These are phyloP conservation scores for Ambastaia sidthimunki DNA, from an alignment of 2,797 vertebrate species.

Conservation along the genomic window DNA sequence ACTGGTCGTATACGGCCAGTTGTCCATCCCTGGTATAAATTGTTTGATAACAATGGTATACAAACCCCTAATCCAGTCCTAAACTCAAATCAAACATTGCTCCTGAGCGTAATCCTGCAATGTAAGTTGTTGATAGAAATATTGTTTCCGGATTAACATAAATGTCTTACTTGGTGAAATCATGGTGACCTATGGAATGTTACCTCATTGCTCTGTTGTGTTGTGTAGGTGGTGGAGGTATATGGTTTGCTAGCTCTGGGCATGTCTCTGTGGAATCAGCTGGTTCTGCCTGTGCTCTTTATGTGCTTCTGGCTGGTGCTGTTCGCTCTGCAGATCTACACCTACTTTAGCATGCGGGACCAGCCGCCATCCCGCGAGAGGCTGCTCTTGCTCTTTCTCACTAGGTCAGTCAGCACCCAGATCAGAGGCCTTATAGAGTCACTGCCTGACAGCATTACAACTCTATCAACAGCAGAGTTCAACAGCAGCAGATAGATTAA, in stretches of 20 bases:
- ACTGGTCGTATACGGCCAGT: no score
- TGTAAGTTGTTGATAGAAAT: no score
- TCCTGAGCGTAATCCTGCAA: no score
- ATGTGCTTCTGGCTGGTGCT: slow-evolving; percentile 99
- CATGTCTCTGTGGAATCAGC: slow-evolving; percentile 98
- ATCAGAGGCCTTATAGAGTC: neutral
- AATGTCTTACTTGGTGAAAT: no score
- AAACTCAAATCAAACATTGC: no score
- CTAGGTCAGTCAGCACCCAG: slow-evolving; percentile 80
- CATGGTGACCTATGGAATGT: no score
- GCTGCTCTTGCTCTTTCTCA: slow-evolving; percentile 96
- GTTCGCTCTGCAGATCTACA: slow-evolving; percentile 97
- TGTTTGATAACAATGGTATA: no score
- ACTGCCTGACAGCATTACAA: neutral
- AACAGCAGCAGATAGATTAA: neutral
- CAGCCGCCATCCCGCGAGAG: slow-evolving; percentile 95
- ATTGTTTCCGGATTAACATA: no score
- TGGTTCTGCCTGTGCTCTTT: slow-evolving; percentile 96
- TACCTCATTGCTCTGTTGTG: slow-evolving; percentile 4
- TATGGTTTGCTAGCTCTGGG: slow-evolving; percentile 95
- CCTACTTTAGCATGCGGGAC: slow-evolving; percentile 96
- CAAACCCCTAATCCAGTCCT: no score
- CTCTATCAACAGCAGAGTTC: neutral
- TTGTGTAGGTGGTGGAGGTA: slow-evolving; percentile 91
- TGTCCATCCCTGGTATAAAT: no score